Percentiles rank a stretch among this genome's conserved stretches.
phyloP scores from a whole-genome alignment of 35 echinoderm and acorn worm species.

The Lytechinus variegatus region DNA sequence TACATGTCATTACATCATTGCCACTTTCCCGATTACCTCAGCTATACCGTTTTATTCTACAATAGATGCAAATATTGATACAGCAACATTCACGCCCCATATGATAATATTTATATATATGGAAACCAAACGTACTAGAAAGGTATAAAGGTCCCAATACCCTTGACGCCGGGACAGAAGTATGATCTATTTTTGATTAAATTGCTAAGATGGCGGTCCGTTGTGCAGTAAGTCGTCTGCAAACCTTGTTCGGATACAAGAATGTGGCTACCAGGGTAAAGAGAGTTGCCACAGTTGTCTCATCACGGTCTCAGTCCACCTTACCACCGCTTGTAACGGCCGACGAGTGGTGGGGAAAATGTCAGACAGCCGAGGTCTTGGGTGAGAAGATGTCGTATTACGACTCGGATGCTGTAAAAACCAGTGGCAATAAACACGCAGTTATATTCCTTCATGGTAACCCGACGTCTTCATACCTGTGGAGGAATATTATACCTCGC shows the following conservation, averaged over 20 bases:
- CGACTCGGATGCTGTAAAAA: conserved; percentile 74
- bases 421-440: conserved; percentile 35
- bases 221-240: background rate
- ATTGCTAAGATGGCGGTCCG: background rate
- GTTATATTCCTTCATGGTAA: conserved; percentile 90
- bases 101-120: too few relatives aligned
- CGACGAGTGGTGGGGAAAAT: conserved; percentile 82
- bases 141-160: too few relatives aligned
- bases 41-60: too few relatives aligned
- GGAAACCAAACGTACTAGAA: too few relatives aligned
- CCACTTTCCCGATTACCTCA: too few relatives aligned
- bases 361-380: conserved; percentile 60
- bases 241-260: background rate
- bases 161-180: background rate
- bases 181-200: background rate
- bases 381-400: conserved; percentile 87
- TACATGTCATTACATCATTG: too few relatives aligned
- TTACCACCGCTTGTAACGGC: conserved; percentile 35
- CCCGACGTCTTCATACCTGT: conserved; percentile 93
- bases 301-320: background rate
- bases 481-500: conserved; percentile 86
- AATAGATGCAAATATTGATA: too few relatives aligned
- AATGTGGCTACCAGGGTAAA: background rate
- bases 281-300: background rate
- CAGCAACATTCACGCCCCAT: too few relatives aligned